Conservation (phyloP, 2,888 invertebrate species). For the Leucania comma region DNA sequence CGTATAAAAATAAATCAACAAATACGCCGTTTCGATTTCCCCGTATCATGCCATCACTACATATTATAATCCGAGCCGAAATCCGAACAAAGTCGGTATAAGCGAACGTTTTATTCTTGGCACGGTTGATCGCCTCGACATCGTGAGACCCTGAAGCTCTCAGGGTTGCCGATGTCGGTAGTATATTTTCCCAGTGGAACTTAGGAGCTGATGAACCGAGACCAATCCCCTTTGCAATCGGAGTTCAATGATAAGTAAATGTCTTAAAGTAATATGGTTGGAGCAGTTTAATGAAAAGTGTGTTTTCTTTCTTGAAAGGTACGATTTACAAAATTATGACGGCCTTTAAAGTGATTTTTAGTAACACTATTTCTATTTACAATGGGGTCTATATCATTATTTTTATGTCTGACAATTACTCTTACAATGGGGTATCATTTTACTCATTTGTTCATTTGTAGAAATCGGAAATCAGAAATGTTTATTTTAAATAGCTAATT, state of each 20-base stretch:
- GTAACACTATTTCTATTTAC: too few species aligned
- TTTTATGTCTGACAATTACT: too few species aligned
- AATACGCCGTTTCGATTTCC: conserved; percentile 1
- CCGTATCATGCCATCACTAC: conserved; percentile 43
- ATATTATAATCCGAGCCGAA: conserved; percentile 47
- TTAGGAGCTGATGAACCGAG: conserved; percentile 51
- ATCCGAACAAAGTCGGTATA: conserved; percentile 42
- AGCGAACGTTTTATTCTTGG: conserved; percentile 47
- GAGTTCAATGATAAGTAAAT: conserved; percentile 24
- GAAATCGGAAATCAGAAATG: too few species aligned
- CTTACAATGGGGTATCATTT: too few species aligned
- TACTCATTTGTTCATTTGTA: too few species aligned
- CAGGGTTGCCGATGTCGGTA: conserved; percentile 36
- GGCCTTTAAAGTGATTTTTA: too few species aligned
- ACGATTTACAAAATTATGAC: neutral
- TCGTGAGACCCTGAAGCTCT: conserved; percentile 21
- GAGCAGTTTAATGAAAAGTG: neutral
- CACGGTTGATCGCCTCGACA: conserved; percentile 43
- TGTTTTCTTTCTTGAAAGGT: neutral
- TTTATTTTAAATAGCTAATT: too few species aligned
- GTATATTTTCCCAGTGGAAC: conserved; percentile 33
- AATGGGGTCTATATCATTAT: too few species aligned
- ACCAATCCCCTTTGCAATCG: conserved; percentile 24
- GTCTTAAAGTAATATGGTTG: neutral
- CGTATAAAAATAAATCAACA: neutral